Conservation (phyloP, 2,888 invertebrate genomes). For the Drosophila pseudotalamancana region DNA sequence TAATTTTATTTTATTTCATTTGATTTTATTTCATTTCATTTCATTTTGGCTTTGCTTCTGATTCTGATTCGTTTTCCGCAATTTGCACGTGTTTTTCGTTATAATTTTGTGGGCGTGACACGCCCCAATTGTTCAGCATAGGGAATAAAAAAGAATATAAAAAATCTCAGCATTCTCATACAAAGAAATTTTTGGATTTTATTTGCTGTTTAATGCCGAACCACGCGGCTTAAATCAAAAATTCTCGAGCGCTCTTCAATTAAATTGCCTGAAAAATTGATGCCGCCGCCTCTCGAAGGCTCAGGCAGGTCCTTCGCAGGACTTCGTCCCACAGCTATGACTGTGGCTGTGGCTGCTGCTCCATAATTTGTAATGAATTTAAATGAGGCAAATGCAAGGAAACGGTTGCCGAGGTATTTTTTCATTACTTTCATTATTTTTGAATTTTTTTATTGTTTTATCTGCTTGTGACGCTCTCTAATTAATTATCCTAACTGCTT, state of each 20-base stretch:
- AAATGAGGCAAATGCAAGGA: slow-evolving; percentile 42
- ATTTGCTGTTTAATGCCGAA: slow-evolving; percentile 42
- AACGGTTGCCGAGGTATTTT: slow-evolving; percentile 43
- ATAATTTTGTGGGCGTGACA: slow-evolving; percentile 53
- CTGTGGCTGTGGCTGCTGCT: not conserved
- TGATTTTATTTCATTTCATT: slow-evolving; percentile 55
- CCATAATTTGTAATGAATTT: slow-evolving; percentile 40
- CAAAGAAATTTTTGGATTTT: slow-evolving; percentile 34
- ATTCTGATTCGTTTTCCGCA: slow-evolving; percentile 37
- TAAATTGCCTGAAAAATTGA: slow-evolving; percentile 75
- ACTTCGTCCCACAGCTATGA: no score
- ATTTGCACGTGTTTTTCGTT: slow-evolving; percentile 52
- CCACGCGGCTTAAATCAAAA: slow-evolving; percentile 46
- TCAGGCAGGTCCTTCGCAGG: slow-evolving; percentile 11
- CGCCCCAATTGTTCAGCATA: slow-evolving; percentile 36
- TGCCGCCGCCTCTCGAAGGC: slow-evolving; percentile 16
- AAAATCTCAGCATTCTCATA: slow-evolving; percentile 38
- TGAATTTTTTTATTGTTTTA: slow-evolving; percentile 25
- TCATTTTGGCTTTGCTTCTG: slow-evolving; percentile 25
- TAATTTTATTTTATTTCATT: slow-evolving; percentile 48
- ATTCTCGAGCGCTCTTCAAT: slow-evolving; percentile 56
- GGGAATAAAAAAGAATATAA: slow-evolving; percentile 17
- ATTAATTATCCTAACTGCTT: slow-evolving; percentile 58
- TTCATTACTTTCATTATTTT: slow-evolving; percentile 30
- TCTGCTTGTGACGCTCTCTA: slow-evolving; percentile 10